Evolutionary conservation across 64 coral and sea anemone species (phyloP).

Genomic region (Astreopora myriophthalma): DNA sequence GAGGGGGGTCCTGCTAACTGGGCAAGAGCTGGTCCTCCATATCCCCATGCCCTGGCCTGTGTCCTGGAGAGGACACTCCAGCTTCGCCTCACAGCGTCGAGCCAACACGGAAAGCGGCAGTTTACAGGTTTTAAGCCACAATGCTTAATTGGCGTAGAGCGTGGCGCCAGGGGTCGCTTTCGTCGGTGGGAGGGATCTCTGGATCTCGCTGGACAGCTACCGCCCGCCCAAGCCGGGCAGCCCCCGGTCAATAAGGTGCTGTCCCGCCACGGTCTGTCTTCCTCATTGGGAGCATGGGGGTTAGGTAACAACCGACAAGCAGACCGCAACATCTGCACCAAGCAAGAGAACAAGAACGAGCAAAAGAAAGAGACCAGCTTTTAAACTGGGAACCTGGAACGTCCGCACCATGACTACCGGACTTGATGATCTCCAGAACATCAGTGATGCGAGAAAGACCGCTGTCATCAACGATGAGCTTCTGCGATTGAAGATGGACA

Average conservation of each 20-base stretch:
- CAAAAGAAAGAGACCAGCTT: constrained; percentile 15
- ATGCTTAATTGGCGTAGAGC: constrained; percentile 48
- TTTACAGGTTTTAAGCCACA: constrained; percentile 66
- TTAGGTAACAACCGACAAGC: background rate
- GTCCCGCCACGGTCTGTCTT: constrained; percentile 19
- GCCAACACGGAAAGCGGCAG: constrained; percentile 43
- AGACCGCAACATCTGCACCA: constrained; percentile 20
- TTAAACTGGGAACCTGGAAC: constrained; percentile 51
- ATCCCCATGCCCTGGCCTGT: background rate
- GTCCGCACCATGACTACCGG: constrained; percentile 20
- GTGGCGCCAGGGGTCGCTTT: constrained; percentile 31
- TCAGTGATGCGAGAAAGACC: constrained; percentile 52
- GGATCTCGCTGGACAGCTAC: constrained; percentile 60
- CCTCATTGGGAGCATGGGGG: constrained; percentile 44
- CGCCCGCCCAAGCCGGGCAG: constrained; percentile 62
- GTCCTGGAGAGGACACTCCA: constrained; percentile 42
- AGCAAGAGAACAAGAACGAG: background rate
- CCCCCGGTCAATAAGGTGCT: constrained; percentile 59
- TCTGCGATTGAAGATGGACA: background rate
- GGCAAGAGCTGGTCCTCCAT: constrained; percentile 20
- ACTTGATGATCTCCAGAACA: constrained; percentile 6
- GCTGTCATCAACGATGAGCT: constrained; percentile 63
- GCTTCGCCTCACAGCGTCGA: background rate
- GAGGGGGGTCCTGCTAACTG: background rate
- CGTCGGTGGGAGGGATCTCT: constrained; percentile 56